Conservation (phyloP, 1,140 invertebrate genomes). For the Leptinotarsa undecemlineata region DNA sequence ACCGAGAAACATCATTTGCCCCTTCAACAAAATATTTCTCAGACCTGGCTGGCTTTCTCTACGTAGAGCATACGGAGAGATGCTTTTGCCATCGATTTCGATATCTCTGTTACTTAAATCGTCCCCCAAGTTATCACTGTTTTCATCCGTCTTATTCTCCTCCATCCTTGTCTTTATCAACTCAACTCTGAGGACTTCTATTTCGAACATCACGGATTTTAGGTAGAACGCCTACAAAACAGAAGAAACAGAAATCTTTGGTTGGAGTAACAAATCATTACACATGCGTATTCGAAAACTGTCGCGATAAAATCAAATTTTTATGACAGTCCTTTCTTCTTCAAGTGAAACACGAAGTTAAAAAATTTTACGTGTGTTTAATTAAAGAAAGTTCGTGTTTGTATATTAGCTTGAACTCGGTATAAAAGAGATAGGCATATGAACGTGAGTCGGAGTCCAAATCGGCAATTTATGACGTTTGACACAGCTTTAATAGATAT, state of each 20-base stretch:
- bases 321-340: too few species aligned
- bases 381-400: too few species aligned
- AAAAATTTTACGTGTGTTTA: too few species aligned
- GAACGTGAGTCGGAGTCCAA: too few species aligned
- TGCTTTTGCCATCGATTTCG: conserved; percentile 57
- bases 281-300: too few species aligned
- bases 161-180: conserved; percentile 26
- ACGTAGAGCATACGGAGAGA: conserved; percentile 48
- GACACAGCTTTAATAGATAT: too few species aligned
- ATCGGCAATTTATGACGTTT: too few species aligned
- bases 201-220: conserved; percentile 66
- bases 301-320: too few species aligned
- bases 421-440: too few species aligned
- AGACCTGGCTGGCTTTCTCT: conserved; percentile 69
- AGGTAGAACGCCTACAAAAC: conserved; percentile 61
- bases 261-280: too few species aligned
- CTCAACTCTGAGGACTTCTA: conserved; percentile 59
- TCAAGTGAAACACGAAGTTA: too few species aligned
- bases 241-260: background rate
- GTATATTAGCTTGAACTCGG: too few species aligned
- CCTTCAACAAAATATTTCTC: conserved; percentile 74
- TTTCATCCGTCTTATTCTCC: conserved; percentile 9
- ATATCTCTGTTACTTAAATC: conserved; percentile 33
- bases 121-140: conserved; percentile 31
- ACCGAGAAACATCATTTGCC: conserved; percentile 82